These are phyloP conservation scores for Archocentrus centrarchus DNA, from an alignment of 2,113 vertebrate species.

Conservation along the genomic window DNA sequence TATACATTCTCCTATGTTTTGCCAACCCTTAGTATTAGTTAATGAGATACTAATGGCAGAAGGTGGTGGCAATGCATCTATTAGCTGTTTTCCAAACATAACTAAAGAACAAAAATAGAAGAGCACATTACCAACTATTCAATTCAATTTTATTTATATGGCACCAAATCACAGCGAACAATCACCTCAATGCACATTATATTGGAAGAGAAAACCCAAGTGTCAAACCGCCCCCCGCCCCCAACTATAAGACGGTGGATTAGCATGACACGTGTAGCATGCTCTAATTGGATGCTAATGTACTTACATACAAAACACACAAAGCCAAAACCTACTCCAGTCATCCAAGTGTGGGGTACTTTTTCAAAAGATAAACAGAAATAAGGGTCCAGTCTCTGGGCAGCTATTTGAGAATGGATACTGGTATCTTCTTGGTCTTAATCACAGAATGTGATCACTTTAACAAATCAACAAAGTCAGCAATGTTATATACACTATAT, in stretches of 20 bases:
- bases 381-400: neutral
- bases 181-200: no score
- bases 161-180: no score
- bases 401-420: neutral
- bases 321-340: neutral
- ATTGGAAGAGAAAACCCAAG: no score
- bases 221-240: no score
- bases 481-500: neutral
- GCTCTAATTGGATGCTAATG: neutral
- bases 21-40: constrained; percentile 1
- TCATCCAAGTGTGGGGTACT: neutral
- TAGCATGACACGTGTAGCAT: neutral
- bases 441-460: neutral
- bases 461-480: neutral
- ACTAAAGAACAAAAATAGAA: neutral
- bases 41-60: neutral
- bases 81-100: neutral
- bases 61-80: neutral
- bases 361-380: neutral
- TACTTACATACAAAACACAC: neutral
- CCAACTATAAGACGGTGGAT: neutral
- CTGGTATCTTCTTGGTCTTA: no score
- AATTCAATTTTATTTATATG: no score
- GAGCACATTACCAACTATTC: neutral
- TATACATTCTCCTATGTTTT: neutral